A percentile compares a stretch with the other conserved stretches of the same genome.
Evolutionary conservation across 2,888 invertebrate species (phyloP).

Genomic region (Tryphoninae sp.): DNA sequence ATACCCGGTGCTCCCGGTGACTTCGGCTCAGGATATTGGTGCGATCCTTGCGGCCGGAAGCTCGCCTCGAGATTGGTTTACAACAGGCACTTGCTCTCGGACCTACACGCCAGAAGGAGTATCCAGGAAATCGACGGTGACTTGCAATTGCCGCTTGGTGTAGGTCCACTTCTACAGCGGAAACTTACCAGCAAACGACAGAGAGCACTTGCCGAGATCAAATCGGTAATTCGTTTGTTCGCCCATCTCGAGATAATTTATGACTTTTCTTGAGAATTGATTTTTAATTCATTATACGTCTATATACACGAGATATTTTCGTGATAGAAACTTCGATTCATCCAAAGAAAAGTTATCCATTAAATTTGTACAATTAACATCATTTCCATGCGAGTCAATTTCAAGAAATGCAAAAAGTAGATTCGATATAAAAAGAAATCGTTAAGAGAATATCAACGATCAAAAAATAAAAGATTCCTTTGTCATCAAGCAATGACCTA

Average conservation of each 20-base stretch:
- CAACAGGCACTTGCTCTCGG: constrained; percentile 89
- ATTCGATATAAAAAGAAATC: no score
- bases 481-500: neutral
- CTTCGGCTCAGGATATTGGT: constrained; percentile 87
- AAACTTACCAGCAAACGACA: constrained; percentile 62
- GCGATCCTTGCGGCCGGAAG: constrained; percentile 90
- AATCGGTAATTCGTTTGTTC: constrained; percentile 57
- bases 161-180: constrained; percentile 57
- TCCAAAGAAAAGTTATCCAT: constrained; percentile 21
- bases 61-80: constrained; percentile 89
- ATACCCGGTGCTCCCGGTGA: constrained; percentile 85
- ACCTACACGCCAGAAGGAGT: constrained; percentile 84
- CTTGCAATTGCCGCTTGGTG: constrained; percentile 68
- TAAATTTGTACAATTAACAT: constrained; percentile 2
- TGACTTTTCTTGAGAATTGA: constrained; percentile 34
- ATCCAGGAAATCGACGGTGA: constrained; percentile 84
- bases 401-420: neutral
- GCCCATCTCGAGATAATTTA: constrained; percentile 50
- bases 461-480: no score
- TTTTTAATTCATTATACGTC: constrained; percentile 26
- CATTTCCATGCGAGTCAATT: neutral
- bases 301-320: constrained; percentile 7
- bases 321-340: neutral
- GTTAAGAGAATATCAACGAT: no score
- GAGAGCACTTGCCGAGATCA: constrained; percentile 57